phyloP scores from a whole-genome alignment of 2,113 vertebrate genomes.

The Misgurnus anguillicaudatus region DNA sequence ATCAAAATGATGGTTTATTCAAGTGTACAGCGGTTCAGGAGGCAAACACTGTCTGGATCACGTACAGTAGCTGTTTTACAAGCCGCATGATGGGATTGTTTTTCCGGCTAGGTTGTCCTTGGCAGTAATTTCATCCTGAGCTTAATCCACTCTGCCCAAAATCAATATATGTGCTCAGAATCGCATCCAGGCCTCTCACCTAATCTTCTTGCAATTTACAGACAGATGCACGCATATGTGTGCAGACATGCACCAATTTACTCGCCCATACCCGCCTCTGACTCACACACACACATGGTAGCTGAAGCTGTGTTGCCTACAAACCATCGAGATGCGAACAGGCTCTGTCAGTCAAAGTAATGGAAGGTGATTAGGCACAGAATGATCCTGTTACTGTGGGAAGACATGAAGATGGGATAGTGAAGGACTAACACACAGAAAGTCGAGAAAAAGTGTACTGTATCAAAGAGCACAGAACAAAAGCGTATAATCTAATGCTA shows the following conservation, averaged over 20 bases:
- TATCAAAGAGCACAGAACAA: no score
- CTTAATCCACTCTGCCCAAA: constrained; percentile 14
- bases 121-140: not conserved
- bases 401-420: not conserved
- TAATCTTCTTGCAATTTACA: constrained; percentile 16
- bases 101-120: not conserved
- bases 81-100: not conserved
- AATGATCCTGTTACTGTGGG: constrained; percentile 57
- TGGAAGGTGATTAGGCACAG: constrained; percentile 56
- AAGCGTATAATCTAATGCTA: no score
- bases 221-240: not conserved
- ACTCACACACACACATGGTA: constrained; percentile 17
- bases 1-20: not conserved
- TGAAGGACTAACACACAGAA: not conserved
- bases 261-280: not conserved
- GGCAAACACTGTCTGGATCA: not conserved
- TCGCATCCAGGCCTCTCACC: not conserved
- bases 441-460: no score
- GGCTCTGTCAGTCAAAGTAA: constrained; percentile 59
- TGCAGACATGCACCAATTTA: constrained; percentile 4
- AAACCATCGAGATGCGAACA: constrained; percentile 34
- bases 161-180: constrained; percentile 16
- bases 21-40: not conserved
- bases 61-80: not conserved
- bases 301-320: constrained; percentile 26